Evolutionary conservation across 1,140 invertebrate species (phyloP).

Genomic region (Bombus cullumanus): DNA sequence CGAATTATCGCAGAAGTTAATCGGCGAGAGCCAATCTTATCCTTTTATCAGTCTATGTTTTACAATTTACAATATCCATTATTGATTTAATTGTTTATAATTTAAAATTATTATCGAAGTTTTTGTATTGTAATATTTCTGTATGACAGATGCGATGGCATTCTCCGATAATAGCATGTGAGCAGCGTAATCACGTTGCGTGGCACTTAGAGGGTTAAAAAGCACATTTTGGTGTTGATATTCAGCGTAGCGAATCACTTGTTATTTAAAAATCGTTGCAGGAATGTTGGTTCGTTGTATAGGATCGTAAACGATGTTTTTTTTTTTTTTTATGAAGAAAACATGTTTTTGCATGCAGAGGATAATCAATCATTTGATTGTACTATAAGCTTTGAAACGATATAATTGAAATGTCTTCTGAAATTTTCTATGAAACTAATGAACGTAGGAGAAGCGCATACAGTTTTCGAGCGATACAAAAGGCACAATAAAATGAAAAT

Average conservation of each 20-base stretch:
- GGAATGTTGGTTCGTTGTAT: not conserved
- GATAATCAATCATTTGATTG: not conserved
- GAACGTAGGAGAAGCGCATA: not conserved
- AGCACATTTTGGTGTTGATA: conserved; percentile 39
- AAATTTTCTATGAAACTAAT: not conserved
- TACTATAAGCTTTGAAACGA: not conserved
- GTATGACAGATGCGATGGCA: not conserved
- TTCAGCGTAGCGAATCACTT: conserved; percentile 39
- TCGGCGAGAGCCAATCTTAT: not conserved
- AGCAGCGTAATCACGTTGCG: not conserved
- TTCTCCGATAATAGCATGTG: not conserved
- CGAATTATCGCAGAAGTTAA: not conserved
- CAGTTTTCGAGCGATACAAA: conserved; percentile 1
- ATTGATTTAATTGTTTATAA: not conserved
- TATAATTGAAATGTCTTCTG: not conserved
- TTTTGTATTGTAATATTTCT: not conserved
- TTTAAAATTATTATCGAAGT: not conserved
- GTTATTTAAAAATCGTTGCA: conserved; percentile 17
- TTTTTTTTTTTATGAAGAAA: not conserved
- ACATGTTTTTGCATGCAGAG: too few species aligned
- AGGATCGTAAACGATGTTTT: conserved; percentile 2
- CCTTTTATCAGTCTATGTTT: too few species aligned
- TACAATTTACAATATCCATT: too few species aligned
- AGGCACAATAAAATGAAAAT: not conserved
- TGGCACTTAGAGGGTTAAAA: not conserved